Base-by-base conservation (phyloP, 2,113 vertebrate species). In the Nematolebias whitei region DNA sequence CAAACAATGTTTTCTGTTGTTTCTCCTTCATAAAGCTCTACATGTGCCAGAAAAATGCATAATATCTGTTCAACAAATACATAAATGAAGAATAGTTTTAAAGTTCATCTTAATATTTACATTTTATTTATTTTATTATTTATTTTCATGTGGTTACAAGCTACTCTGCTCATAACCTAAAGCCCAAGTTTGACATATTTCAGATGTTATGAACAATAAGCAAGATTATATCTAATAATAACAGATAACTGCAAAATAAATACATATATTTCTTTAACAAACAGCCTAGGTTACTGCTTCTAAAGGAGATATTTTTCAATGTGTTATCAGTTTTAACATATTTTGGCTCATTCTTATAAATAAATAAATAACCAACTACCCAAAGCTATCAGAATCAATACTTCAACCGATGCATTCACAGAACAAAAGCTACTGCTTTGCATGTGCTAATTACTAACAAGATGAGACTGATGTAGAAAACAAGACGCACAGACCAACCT, bases 371-470 rank as follows among this genome's bases (percentile, higher is more conserved):
- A 32, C 41, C 9, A 43, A 43, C 35, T 45, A 18, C 23, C 9
- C 11, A 26, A 57, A 32, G 7, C 16, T 20, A 43, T 29, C 20
- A 49, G 26, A 62, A 59, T 59, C 6, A 29, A 41, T 41, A 10
- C 19, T 18, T n/a, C 4, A 24, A 78, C 58, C 66, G 56, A 54
- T 5, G 15, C 7, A 4, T 14, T 78, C 40, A 58, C 32, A 51
- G 7, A 47, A 50, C 12, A 58, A 20, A 12, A 63, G n/a, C 12
- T 18, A 16, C 24, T 18, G 2, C 49, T 45, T 23, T 15, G 29
- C 32, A 53, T 53, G 47, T 20, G 5, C 71, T 76, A 74, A 85
- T 76, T 63, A 80, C 66, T 53, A 67, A 54, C 63, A 48, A 49
- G 40, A 50, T 52, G 22, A 78, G 61, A 66, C 15, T 61, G 39